Conservation (phyloP, 2,797 vertebrate species). For the Catharus ustulatus region DNA sequence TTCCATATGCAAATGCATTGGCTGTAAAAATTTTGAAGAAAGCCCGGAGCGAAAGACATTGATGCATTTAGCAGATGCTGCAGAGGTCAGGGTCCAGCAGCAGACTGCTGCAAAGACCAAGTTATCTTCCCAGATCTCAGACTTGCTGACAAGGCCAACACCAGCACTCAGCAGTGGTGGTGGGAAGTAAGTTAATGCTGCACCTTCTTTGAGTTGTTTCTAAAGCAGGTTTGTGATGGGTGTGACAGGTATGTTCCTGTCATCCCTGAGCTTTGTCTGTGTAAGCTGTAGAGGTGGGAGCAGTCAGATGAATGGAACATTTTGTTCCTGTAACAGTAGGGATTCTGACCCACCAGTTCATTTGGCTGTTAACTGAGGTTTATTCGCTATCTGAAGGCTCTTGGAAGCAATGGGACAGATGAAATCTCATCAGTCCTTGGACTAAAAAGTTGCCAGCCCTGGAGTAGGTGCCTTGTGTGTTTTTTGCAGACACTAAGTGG, state of each 20-base stretch:
- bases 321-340: not conserved
- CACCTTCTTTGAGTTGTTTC: not conserved
- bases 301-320: not conserved
- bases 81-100: conserved; percentile 96
- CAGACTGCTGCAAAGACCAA: conserved; percentile 98
- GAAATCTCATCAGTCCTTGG: not conserved
- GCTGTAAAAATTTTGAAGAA: conserved; percentile 99
- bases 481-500: not conserved
- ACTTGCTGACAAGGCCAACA: conserved; percentile 90
- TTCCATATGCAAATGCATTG: conserved; percentile 97
- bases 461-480: not conserved
- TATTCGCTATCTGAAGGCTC: not conserved
- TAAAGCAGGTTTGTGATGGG: fast-evolving
- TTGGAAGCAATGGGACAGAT: not conserved
- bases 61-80: conserved; percentile 98
- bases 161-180: conserved; percentile 89
- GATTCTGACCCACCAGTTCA: not conserved
- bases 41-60: conserved; percentile 96
- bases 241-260: not conserved
- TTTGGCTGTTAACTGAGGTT: not conserved
- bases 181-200: conserved; percentile 84
- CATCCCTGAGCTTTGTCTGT: not conserved
- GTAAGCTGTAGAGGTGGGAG: not conserved
- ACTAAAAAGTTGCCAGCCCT: not conserved
- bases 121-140: conserved; percentile 96